Conservation (phyloP, 2,888 invertebrate genomes). For the Allophyes oxyacanthae region DNA sequence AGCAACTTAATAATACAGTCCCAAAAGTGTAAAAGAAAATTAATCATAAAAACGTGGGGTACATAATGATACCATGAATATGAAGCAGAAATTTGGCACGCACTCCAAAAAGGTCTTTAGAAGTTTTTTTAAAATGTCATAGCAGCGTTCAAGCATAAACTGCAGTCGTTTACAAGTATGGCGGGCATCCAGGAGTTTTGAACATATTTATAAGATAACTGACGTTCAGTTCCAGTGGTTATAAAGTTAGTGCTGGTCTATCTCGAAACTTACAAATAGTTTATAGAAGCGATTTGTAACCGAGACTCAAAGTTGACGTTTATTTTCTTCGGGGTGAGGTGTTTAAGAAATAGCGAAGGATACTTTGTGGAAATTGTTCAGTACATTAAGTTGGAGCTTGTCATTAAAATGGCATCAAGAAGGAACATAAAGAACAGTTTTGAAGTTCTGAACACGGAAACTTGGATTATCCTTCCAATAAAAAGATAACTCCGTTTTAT, state of each 20-base stretch:
- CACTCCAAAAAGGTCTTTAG: slow-evolving; percentile 4
- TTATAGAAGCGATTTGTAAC: slow-evolving; percentile 38
- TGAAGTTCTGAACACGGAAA: too few species aligned
- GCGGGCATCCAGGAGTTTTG: slow-evolving; percentile 26
- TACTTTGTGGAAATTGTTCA: slow-evolving; percentile 10
- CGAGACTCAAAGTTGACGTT: slow-evolving; percentile 14
- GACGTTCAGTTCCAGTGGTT: slow-evolving; percentile 15
- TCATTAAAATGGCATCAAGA: slow-evolving; percentile 37
- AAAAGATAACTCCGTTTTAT: too few species aligned
- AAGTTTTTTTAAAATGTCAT: slow-evolving; percentile 4
- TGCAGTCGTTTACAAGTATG: slow-evolving; percentile 28
- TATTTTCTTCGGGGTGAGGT: slow-evolving; percentile 15
- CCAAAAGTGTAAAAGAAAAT: slow-evolving; percentile 2
- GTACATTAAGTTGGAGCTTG: background rate
- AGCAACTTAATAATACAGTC: background rate
- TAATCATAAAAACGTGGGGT: background rate
- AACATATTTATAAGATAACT: slow-evolving; percentile 50
- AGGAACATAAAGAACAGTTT: too few species aligned
- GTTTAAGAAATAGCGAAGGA: slow-evolving; percentile 1
- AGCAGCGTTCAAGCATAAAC: background rate
- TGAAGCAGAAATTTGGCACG: slow-evolving; percentile 20
- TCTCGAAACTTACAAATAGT: slow-evolving; percentile 34
- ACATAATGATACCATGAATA: background rate
- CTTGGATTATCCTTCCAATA: too few species aligned
- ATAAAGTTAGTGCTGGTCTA: slow-evolving; percentile 19